These are phyloP conservation scores for Petrolisthes cinctipes DNA, from an alignment of 2,888 invertebrate genomes.

Conservation along the genomic window DNA sequence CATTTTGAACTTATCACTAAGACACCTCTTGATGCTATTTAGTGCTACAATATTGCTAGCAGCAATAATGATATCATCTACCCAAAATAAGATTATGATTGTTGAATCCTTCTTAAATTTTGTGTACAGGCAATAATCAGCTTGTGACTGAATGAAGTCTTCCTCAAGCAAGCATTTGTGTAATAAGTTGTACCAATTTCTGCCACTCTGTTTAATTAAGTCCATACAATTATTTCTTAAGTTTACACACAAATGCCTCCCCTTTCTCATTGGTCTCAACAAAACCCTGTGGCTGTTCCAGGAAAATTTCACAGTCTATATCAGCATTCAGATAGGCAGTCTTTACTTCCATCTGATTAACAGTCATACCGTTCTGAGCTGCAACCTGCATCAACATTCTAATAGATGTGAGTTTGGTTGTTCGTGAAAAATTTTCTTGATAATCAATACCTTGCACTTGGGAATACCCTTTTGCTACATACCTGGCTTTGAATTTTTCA, in stretches of 20 bases:
- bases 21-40: too few species aligned
- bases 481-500: conserved; percentile 20
- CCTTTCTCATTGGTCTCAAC: conserved; percentile 8
- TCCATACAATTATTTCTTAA: conserved; percentile 44
- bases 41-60: too few species aligned
- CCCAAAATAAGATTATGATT: too few species aligned
- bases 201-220: conserved; percentile 39
- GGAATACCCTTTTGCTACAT: conserved; percentile 32
- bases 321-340: conserved; percentile 13
- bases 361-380: neutral
- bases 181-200: conserved; percentile 23
- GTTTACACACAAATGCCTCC: conserved; percentile 32
- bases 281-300: conserved; percentile 39
- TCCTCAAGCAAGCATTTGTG: too few species aligned
- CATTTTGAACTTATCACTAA: too few species aligned
- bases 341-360: conserved; percentile 14
- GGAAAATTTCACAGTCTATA: conserved; percentile 30
- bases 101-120: too few species aligned
- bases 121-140: too few species aligned
- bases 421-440: conserved; percentile 17
- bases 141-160: too few species aligned
- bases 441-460: conserved; percentile 20
- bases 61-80: too few species aligned
- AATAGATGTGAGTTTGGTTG: conserved; percentile 10
- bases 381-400: conserved; percentile 12